Conservation (phyloP, 1,140 invertebrate species). For the Euwallacea similis region DNA sequence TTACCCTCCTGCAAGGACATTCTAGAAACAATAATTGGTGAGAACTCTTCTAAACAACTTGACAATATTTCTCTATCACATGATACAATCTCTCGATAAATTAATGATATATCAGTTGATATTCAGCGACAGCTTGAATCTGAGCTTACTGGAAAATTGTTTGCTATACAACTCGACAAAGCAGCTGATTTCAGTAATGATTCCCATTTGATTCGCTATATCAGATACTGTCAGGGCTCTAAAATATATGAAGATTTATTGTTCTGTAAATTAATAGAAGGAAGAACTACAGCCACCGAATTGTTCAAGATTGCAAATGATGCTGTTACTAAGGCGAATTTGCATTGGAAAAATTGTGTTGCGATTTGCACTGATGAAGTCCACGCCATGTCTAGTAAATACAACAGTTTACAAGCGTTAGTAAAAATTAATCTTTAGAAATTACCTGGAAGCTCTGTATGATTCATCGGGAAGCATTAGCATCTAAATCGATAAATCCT, state of each 20-base stretch:
- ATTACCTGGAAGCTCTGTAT: constrained; percentile 38
- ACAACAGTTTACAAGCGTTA: background rate
- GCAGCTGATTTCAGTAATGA: constrained; percentile 14
- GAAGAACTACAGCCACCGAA: constrained; percentile 29
- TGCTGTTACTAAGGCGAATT: constrained; percentile 34
- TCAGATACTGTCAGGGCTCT: constrained; percentile 35
- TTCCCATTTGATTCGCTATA: constrained; percentile 29
- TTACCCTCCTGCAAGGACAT: background rate
- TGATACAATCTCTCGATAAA: constrained; percentile 35
- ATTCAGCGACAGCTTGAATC: constrained; percentile 24
- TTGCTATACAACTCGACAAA: constrained; percentile 18
- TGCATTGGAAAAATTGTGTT: constrained; percentile 44
- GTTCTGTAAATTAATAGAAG: constrained; percentile 17
- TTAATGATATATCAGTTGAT: constrained; percentile 24
- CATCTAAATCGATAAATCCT: constrained; percentile 6
- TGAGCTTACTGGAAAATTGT: background rate
- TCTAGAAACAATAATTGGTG: constrained; percentile 14
- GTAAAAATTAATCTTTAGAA: constrained; percentile 44
- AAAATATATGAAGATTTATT: constrained; percentile 36
- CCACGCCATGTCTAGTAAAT: constrained; percentile 46
- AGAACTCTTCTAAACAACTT: constrained; percentile 36
- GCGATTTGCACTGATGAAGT: constrained; percentile 53
- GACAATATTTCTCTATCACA: background rate
- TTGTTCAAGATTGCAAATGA: constrained; percentile 46
- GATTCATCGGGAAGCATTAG: constrained; percentile 23